These are phyloP conservation scores for Astropecten irregularis DNA, from an alignment of 53 echinoderm and acorn worm genomes.

Conservation along the genomic window DNA sequence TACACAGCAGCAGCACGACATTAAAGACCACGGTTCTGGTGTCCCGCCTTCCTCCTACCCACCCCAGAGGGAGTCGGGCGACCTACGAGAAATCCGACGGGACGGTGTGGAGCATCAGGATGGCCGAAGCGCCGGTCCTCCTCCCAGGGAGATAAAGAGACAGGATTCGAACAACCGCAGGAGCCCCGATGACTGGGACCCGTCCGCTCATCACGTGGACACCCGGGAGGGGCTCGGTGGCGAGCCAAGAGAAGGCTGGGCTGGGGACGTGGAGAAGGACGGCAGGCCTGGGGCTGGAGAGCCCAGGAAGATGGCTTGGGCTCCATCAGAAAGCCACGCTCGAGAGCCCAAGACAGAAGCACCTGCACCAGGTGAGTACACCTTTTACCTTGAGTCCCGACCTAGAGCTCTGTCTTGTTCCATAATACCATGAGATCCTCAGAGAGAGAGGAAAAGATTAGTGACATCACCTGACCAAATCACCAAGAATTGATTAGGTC, in stretches of 20 bases:
- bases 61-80: neutral
- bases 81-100: slow-evolving; percentile 17
- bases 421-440: too few relatives aligned
- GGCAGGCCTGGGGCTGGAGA: neutral
- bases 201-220: neutral
- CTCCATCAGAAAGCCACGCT: neutral
- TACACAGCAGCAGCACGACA: neutral
- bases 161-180: slow-evolving; percentile 41
- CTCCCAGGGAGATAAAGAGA: slow-evolving; percentile 46
- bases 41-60: slow-evolving; percentile 5
- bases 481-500: too few relatives aligned
- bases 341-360: slow-evolving; percentile 27
- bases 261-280: neutral
- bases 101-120: slow-evolving; percentile 4
- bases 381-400: neutral
- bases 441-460: too few relatives aligned
- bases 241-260: neutral
- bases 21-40: slow-evolving; percentile 27
- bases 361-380: slow-evolving; percentile 19
- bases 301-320: slow-evolving; percentile 11
- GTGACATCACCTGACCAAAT: too few relatives aligned
- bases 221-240: neutral
- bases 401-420: neutral
- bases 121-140: slow-evolving; percentile 1
- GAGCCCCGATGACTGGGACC: slow-evolving; percentile 36